Conservation (phyloP, 2,888 invertebrate species). For the Molorchus minor region DNA sequence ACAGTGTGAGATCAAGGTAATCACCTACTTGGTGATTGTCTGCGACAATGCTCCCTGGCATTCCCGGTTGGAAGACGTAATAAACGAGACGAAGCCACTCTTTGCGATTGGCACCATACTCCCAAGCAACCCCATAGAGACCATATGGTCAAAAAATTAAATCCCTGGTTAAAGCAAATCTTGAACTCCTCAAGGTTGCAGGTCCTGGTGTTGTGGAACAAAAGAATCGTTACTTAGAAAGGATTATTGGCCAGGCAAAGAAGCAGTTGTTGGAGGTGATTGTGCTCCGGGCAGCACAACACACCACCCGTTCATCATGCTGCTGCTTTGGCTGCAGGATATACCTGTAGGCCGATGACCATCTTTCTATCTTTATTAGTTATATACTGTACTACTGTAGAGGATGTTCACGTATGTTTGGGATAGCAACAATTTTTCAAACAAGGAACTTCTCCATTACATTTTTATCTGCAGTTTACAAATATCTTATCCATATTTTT, state of each 20-base stretch:
- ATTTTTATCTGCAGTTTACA: too few species aligned
- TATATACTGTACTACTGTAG: too few species aligned
- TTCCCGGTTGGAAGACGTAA: conserved; percentile 7
- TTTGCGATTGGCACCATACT: conserved; percentile 29
- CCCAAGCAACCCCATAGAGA: conserved; percentile 1
- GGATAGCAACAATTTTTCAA: too few species aligned
- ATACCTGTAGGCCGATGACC: conserved; percentile 32
- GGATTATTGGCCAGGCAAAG: too few species aligned
- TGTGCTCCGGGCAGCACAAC: conserved; percentile 39
- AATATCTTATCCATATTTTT: too few species aligned
- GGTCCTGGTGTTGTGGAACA: too few species aligned
- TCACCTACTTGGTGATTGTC: conserved; percentile 25
- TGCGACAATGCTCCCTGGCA: conserved; percentile 36
- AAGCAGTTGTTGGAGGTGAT: conserved; percentile 38
- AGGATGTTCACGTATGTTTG: too few species aligned
- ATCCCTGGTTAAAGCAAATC: neutral
- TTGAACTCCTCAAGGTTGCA: too few species aligned
- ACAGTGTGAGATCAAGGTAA: conserved; percentile 4
- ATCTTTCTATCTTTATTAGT: too few species aligned
- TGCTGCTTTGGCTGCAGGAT: conserved; percentile 33
- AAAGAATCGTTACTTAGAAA: too few species aligned
- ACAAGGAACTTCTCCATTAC: too few species aligned
- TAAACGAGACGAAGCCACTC: conserved; percentile 18
- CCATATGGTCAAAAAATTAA: neutral
- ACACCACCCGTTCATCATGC: conserved; percentile 31